Evolutionary conservation across 1,140 invertebrate species (phyloP).

Genomic region (Lanistes nyassanus): DNA sequence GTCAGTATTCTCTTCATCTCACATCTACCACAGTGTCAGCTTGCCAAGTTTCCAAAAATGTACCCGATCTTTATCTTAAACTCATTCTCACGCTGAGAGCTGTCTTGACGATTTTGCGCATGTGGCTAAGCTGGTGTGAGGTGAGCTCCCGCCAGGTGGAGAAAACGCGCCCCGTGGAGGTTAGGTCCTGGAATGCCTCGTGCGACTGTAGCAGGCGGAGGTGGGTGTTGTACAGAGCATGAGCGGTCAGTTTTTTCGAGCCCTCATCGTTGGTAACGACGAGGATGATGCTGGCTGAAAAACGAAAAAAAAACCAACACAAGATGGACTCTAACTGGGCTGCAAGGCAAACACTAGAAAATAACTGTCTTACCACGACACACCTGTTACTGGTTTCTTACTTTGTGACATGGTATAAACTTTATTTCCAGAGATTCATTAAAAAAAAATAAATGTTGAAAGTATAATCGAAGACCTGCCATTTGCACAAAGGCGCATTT

Average conservation of each 20-base stretch:
- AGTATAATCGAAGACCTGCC: too few species aligned
- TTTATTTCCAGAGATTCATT: too few species aligned
- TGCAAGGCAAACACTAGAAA: too few species aligned
- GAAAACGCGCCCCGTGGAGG: constrained; percentile 45
- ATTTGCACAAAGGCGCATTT: too few species aligned
- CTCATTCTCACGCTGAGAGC: constrained; percentile 26
- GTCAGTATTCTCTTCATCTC: too few species aligned
- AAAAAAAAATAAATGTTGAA: too few species aligned
- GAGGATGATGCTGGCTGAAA: constrained; percentile 44
- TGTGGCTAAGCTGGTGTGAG: constrained; percentile 48
- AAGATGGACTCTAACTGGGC: too few species aligned
- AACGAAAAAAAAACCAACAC: background rate
- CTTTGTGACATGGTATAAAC: too few species aligned
- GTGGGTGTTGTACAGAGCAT: constrained; percentile 44
- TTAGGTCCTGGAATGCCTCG: constrained; percentile 48
- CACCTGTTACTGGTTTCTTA: too few species aligned
- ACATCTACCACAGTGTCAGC: too few species aligned
- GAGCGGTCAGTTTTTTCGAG: constrained; percentile 43
- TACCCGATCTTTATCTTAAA: constrained; percentile 9
- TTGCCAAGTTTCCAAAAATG: too few species aligned
- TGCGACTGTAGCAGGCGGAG: constrained; percentile 43
- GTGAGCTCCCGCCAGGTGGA: constrained; percentile 49
- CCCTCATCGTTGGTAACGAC: constrained; percentile 48
- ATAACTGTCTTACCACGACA: too few species aligned
- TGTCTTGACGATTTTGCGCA: constrained; percentile 43